A percentile compares a stretch with the other conserved stretches of the same genome.
phyloP scores from a whole-genome alignment of 2,113 vertebrate genomes.

The Erythrolamprus reginae region DNA sequence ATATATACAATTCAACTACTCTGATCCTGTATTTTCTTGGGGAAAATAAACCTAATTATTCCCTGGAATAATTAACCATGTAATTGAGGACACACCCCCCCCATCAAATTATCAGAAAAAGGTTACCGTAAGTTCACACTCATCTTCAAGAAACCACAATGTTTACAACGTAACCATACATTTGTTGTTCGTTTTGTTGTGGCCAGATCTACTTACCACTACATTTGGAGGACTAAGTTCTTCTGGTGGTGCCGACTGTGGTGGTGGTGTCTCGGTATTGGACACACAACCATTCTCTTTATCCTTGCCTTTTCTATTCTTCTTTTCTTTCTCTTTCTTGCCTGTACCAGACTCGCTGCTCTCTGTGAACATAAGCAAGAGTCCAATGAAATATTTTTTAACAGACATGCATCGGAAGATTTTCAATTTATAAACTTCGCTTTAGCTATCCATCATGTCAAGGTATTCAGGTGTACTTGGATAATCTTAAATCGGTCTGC shows the following conservation, averaged over 20 bases:
- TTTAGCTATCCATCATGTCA: neutral
- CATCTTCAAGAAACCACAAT: neutral
- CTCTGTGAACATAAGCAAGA: slow-evolving; percentile 67
- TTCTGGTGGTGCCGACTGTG: slow-evolving; percentile 76
- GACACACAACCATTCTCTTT: slow-evolving; percentile 95
- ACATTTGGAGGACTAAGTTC: slow-evolving; percentile 84
- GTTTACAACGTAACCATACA: neutral
- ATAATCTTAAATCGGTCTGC: neutral
- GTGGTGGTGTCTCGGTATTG: slow-evolving; percentile 77
- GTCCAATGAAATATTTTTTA: neutral
- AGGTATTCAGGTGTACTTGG: neutral
- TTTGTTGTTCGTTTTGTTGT: neutral
- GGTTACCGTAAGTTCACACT: neutral
- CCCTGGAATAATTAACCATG: neutral
- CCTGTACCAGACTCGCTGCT: slow-evolving; percentile 81
- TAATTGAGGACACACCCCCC: neutral
- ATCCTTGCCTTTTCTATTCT: slow-evolving; percentile 92
- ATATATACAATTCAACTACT: neutral
- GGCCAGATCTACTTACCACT: slow-evolving; percentile 72
- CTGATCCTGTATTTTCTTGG: neutral
- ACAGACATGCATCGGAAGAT: neutral
- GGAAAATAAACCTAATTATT: neutral
- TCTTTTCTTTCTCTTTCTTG: slow-evolving; percentile 97
- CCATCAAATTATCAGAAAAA: neutral
- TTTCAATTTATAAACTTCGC: neutral